These are phyloP conservation scores for Nymphalis c-album DNA, from an alignment of 2,888 invertebrate species.

Conservation along the genomic window DNA sequence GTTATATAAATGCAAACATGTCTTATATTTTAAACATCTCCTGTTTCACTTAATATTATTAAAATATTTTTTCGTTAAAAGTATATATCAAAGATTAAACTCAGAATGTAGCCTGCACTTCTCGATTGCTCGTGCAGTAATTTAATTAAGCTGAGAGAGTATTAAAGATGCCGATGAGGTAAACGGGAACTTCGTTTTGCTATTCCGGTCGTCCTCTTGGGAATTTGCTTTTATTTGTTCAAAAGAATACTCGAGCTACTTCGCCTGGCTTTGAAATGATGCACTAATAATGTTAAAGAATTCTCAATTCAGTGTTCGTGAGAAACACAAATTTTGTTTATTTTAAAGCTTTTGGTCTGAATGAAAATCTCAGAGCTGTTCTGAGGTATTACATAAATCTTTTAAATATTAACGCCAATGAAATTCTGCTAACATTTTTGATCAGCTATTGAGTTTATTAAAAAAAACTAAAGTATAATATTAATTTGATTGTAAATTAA, in stretches of 20 bases:
- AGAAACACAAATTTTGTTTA: slow-evolving; percentile 5
- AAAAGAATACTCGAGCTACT: slow-evolving; percentile 32
- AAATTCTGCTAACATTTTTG: too few relatives aligned
- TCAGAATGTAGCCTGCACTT: slow-evolving; percentile 48
- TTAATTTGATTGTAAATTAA: too few relatives aligned
- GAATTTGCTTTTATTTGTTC: slow-evolving; percentile 40
- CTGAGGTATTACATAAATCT: too few relatives aligned
- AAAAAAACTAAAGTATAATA: too few relatives aligned
- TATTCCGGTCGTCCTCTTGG: slow-evolving; percentile 43
- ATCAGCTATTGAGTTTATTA: too few relatives aligned
- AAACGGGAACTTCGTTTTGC: slow-evolving; percentile 54
- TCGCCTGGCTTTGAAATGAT: slow-evolving; percentile 24
- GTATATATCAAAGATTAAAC: slow-evolving; percentile 39
- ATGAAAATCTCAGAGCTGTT: background rate
- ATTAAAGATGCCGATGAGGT: slow-evolving; percentile 59
- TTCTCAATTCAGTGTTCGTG: slow-evolving; percentile 2
- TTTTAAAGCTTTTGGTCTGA: slow-evolving; percentile 4
- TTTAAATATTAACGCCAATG: too few relatives aligned
- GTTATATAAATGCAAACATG: too few relatives aligned
- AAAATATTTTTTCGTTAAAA: background rate
- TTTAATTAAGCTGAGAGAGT: slow-evolving; percentile 70
- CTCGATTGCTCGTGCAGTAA: slow-evolving; percentile 59
- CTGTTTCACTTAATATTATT: background rate
- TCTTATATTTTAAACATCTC: too few relatives aligned
- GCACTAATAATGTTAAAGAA: slow-evolving; percentile 18